Evolutionary conservation across 2,888 invertebrate species (phyloP).

Genomic region (Pachymerium ferrugineum): DNA sequence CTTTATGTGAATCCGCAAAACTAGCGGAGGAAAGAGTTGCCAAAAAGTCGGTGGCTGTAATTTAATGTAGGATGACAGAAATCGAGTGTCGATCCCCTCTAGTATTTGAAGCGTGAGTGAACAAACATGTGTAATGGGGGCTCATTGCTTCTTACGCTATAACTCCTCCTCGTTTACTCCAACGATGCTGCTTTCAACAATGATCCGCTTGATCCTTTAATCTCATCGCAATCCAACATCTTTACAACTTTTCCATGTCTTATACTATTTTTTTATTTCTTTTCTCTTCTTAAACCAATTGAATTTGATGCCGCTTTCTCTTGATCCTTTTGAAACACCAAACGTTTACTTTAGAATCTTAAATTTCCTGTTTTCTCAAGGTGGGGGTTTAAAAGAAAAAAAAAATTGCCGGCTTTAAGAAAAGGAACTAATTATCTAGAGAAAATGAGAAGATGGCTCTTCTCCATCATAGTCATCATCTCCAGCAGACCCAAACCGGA

Average conservation of each 20-base stretch:
- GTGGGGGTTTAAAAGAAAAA: neutral
- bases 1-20: neutral
- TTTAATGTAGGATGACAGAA: conserved; percentile 7
- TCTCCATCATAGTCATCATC: neutral
- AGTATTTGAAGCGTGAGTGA: conserved; percentile 2
- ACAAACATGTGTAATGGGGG: conserved; percentile 16
- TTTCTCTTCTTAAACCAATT: neutral
- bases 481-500: neutral
- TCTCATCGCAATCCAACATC: neutral
- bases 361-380: too few species aligned
- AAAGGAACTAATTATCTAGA: neutral
- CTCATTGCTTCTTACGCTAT: neutral
- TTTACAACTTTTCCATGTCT: neutral
- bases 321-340: neutral
- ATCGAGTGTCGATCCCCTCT: conserved; percentile 11
- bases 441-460: neutral
- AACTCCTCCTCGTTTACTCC: neutral
- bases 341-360: neutral
- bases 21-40: neutral
- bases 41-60: neutral
- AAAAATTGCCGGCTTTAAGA: neutral
- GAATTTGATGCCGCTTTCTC: neutral
- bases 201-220: neutral
- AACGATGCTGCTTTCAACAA: neutral
- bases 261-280: neutral